Conservation (phyloP, 2,113 vertebrate species). For the Empidonax traillii region DNA sequence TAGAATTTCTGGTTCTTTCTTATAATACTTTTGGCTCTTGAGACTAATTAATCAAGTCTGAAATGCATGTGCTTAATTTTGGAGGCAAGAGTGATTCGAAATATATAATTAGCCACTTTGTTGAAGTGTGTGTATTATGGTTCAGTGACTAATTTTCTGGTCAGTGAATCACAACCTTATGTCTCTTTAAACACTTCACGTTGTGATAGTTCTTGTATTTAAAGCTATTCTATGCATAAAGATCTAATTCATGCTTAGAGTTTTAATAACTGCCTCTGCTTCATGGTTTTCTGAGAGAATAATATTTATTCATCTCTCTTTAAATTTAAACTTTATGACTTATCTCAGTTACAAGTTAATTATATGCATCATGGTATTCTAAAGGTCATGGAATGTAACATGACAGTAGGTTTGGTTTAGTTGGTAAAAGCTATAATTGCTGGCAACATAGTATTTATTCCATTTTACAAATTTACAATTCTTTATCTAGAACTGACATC, state of each 20-base stretch:
- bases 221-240: not conserved
- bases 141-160: conserved; percentile 45
- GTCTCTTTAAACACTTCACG: conserved; percentile 1
- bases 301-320: not conserved
- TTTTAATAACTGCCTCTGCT: not conserved
- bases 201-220: not conserved
- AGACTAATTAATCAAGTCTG: not conserved
- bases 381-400: not conserved
- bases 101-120: conserved; percentile 28
- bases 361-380: not conserved
- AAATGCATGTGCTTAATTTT: conserved; percentile 29
- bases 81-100: not conserved
- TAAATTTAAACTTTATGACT: not conserved
- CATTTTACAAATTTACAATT: not conserved
- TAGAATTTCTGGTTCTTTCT: not conserved
- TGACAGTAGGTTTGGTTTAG: not conserved
- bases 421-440: not conserved
- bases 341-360: not conserved
- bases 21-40: not conserved
- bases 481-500: not conserved
- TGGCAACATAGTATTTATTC: not conserved
- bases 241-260: not conserved
- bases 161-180: conserved; percentile 40
- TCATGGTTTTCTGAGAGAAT: not conserved
- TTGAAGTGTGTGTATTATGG: not conserved